Conservation (phyloP, 1,140 invertebrate genomes). For the Caenorhabditis brenneri region DNA sequence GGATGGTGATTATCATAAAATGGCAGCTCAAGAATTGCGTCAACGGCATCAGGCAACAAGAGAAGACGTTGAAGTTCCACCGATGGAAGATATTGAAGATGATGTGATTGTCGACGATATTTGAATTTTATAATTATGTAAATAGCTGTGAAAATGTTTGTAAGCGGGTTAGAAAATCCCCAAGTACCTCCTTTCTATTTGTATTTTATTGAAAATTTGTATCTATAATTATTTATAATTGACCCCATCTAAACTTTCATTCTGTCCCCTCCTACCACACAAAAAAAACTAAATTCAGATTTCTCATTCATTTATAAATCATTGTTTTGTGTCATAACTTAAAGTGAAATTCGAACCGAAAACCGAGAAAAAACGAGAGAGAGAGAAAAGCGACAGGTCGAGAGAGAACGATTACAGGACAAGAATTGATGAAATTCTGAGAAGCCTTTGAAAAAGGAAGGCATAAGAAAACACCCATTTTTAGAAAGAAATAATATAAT, state of each 20-base stretch:
- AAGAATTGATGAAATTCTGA: neutral
- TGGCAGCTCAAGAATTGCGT: constrained; percentile 5
- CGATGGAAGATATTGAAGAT: constrained; percentile 37
- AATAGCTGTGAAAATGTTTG: constrained; percentile 9
- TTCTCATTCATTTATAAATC: constrained; percentile 37
- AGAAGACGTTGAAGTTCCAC: constrained; percentile 32
- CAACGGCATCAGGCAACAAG: constrained; percentile 7
- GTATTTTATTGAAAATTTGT: neutral
- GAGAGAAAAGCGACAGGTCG: neutral
- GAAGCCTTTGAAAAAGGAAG: no score
- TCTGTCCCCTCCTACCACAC: neutral
- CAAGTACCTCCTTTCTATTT: neutral
- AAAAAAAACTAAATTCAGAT: constrained; percentile 3
- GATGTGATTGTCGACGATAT: constrained; percentile 10
- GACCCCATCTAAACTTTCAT: neutral
- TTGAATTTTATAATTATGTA: constrained; percentile 19
- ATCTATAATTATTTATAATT: neutral
- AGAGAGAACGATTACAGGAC: constrained; percentile 9
- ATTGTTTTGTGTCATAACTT: constrained; percentile 33
- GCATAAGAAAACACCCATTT: neutral
- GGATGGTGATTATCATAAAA: constrained; percentile 28
- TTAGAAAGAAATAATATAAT: neutral
- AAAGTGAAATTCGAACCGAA: constrained; percentile 31
- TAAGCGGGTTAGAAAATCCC: neutral
- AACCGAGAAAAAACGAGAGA: neutral